phyloP scores from a whole-genome alignment of 2,113 vertebrate genomes.

The Eupsittula cactorum region DNA sequence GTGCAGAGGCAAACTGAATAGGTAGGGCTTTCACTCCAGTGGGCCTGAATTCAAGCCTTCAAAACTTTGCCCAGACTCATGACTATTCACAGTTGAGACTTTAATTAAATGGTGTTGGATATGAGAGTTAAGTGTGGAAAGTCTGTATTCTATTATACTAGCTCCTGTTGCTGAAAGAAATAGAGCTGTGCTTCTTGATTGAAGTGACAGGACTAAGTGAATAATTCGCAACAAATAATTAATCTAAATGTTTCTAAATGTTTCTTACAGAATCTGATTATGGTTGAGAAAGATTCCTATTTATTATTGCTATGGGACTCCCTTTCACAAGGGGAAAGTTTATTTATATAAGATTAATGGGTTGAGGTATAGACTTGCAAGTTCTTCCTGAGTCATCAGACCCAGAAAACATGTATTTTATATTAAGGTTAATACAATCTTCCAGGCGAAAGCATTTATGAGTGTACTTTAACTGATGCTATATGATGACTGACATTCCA shows the following conservation, averaged over 20 bases:
- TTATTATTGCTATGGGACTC: constrained; percentile 43
- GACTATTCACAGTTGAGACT: constrained; percentile 10
- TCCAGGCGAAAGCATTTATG: constrained; percentile 42
- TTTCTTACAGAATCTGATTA: constrained; percentile 51
- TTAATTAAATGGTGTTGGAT: constrained; percentile 65
- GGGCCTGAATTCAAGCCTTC: constrained; percentile 18
- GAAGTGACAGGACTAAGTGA: constrained; percentile 40
- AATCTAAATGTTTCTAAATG: constrained; percentile 57
- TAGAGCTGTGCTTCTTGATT: background rate
- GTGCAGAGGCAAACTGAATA: background rate
- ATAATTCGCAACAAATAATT: constrained; percentile 64
- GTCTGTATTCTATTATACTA: background rate
- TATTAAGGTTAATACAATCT: constrained; percentile 46
- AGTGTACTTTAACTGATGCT: constrained; percentile 52
- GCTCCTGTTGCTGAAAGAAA: constrained; percentile 55
- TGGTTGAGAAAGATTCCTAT: constrained; percentile 56
- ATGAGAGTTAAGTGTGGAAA: constrained; percentile 34
- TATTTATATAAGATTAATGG: constrained; percentile 57
- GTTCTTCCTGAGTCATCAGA: constrained; percentile 57
- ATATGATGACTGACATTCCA: constrained; percentile 59
- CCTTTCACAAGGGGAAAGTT: constrained; percentile 63
- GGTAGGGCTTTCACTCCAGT: background rate
- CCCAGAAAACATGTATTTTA: constrained; percentile 59
- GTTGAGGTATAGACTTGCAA: constrained; percentile 58
- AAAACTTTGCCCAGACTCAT: constrained; percentile 7